Conservation (phyloP, 2,888 invertebrate genomes). For the Frankliniella intonsa region DNA sequence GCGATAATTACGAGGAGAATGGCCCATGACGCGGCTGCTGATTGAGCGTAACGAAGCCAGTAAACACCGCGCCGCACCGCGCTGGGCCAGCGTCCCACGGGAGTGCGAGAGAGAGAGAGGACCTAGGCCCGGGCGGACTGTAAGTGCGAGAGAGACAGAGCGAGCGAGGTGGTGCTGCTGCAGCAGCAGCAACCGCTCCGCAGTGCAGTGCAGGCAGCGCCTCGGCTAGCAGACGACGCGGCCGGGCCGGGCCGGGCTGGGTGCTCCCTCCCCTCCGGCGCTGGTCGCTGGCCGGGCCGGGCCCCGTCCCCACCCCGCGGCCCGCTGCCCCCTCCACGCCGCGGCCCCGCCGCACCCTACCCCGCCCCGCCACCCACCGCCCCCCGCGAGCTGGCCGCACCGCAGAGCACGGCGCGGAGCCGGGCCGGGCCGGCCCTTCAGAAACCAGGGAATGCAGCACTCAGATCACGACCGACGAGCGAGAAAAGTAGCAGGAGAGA, state of each 20-base stretch:
- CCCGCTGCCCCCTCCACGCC: neutral
- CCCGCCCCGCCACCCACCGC: neutral
- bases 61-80: neutral
- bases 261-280: neutral
- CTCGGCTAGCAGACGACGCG: neutral
- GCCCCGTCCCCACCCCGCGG: neutral
- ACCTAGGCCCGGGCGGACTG: neutral
- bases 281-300: neutral
- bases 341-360: neutral
- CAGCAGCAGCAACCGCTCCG: neutral
- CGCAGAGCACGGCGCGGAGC: neutral
- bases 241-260: neutral
- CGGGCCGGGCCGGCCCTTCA: neutral
- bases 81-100: neutral
- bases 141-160: neutral
- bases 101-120: neutral
- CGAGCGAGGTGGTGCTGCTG: neutral
- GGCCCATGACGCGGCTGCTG: neutral
- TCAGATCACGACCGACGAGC: too few relatives aligned
- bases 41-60: neutral
- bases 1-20: neutral
- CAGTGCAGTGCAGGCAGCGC: neutral
- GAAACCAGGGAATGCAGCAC: too few relatives aligned
- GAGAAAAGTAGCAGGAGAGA: too few relatives aligned
- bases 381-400: neutral